Percentiles rank a stretch among this genome's conserved stretches.
Conservation (phyloP, 2,888 invertebrate genomes). For the Buathra laborator region DNA sequence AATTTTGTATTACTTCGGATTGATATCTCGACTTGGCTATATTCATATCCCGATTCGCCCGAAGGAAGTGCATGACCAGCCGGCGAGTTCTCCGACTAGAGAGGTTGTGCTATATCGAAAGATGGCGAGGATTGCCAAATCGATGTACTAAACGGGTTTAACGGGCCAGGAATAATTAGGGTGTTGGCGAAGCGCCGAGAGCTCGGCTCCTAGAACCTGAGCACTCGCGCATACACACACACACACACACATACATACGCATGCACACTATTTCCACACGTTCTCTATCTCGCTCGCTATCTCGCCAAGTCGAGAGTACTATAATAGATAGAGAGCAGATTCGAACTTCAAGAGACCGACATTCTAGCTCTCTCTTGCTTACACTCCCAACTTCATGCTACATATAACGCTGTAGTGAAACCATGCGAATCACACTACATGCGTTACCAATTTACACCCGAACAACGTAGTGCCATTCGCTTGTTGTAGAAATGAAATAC, state of each 20-base stretch:
- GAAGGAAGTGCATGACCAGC: slow-evolving; percentile 30
- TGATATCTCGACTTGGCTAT: neutral
- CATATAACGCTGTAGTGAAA: slow-evolving; percentile 30
- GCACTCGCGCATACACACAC: neutral
- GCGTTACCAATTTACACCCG: slow-evolving; percentile 55
- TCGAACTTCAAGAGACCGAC: slow-evolving; percentile 48
- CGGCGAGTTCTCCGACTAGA: slow-evolving; percentile 42
- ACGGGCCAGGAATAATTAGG: slow-evolving; percentile 83
- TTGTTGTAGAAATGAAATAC: slow-evolving; percentile 51
- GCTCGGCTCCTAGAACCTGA: slow-evolving; percentile 70
- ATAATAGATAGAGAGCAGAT: slow-evolving; percentile 37
- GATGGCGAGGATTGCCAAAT: slow-evolving; percentile 79
- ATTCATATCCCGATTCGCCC: neutral
- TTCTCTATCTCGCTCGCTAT: slow-evolving; percentile 7
- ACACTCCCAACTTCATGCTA: neutral
- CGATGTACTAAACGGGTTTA: slow-evolving; percentile 83
- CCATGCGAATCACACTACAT: slow-evolving; percentile 43
- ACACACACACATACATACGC: neutral
- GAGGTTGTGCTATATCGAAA: slow-evolving; percentile 67
- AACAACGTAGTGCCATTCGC: slow-evolving; percentile 46
- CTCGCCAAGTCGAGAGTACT: slow-evolving; percentile 30
- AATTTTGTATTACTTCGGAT: neutral
- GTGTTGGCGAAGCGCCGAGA: slow-evolving; percentile 82
- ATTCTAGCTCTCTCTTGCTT: slow-evolving; percentile 38
- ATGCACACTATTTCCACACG: neutral